These are phyloP conservation scores for Drosophila ficusphila DNA, from an alignment of 1,140 invertebrate species.

Conservation along the genomic window DNA sequence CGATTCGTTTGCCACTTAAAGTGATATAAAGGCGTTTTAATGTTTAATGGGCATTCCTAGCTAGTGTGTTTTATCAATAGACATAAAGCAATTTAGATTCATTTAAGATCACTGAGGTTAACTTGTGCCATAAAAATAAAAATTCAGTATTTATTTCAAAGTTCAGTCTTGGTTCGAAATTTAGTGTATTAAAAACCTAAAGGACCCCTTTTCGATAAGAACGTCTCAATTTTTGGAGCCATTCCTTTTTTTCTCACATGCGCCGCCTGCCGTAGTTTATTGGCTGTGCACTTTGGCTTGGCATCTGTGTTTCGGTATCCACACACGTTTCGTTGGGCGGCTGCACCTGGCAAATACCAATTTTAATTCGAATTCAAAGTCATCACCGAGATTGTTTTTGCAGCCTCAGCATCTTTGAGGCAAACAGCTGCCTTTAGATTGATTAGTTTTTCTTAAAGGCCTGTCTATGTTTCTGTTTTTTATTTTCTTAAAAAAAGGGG, in stretches of 20 bases:
- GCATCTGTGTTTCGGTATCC: slow-evolving; percentile 2
- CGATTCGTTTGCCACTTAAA: slow-evolving; percentile 35
- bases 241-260: slow-evolving; percentile 46
- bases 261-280: slow-evolving; percentile 26
- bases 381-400: slow-evolving; percentile 42
- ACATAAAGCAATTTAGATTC: not conserved
- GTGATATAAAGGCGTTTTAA: slow-evolving; percentile 56
- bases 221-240: slow-evolving; percentile 56
- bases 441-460: not conserved
- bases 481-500: slow-evolving; percentile 40
- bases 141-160: too few species aligned
- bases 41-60: slow-evolving; percentile 56
- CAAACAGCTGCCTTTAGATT: slow-evolving; percentile 4
- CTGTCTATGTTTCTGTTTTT: slow-evolving; percentile 11
- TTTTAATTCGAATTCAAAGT: slow-evolving; percentile 26
- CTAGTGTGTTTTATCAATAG: slow-evolving; percentile 43
- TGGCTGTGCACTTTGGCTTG: slow-evolving; percentile 24
- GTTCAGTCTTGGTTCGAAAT: too few species aligned
- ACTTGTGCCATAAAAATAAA: not conserved
- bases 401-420: slow-evolving; percentile 57
- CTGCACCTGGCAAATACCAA: slow-evolving; percentile 38
- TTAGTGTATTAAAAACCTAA: not conserved
- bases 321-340: slow-evolving; percentile 15
- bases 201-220: not conserved
- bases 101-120: slow-evolving; percentile 2